Conservation (phyloP, 1,140 invertebrate genomes). For the Cotesia vestalis region DNA sequence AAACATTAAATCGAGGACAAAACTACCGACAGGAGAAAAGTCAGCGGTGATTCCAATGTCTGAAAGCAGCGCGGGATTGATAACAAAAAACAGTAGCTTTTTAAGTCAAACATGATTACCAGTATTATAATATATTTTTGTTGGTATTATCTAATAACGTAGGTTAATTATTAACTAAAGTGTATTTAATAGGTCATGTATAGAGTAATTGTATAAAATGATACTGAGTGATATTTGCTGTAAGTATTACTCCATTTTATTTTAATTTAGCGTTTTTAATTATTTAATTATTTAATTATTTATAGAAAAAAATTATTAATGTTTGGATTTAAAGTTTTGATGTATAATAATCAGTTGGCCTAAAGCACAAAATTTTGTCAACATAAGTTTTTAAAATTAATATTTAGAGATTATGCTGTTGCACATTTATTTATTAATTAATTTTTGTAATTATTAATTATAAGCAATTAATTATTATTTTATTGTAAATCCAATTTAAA, state of each 20-base stretch:
- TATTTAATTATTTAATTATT: slow-evolving; percentile 9
- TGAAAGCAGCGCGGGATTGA: slow-evolving; percentile 63
- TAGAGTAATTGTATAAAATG: slow-evolving; percentile 30
- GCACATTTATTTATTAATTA: slow-evolving; percentile 14
- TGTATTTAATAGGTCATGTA: slow-evolving; percentile 22
- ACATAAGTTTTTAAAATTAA: background rate
- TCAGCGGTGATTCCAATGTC: slow-evolving; percentile 64
- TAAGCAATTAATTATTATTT: background rate
- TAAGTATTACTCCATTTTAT: slow-evolving; percentile 25
- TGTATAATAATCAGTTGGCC: slow-evolving; percentile 12
- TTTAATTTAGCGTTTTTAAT: background rate
- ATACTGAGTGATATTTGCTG: slow-evolving; percentile 32
- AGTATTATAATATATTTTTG: slow-evolving; percentile 26
- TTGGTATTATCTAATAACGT: slow-evolving; percentile 27
- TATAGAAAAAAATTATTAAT: slow-evolving; percentile 6
- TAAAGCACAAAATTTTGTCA: slow-evolving; percentile 19
- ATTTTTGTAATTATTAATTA: background rate
- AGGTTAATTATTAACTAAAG: slow-evolving; percentile 16
- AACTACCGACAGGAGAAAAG: slow-evolving; percentile 62
- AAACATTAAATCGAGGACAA: slow-evolving; percentile 63
- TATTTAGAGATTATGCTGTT: slow-evolving; percentile 14
- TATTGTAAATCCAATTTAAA: background rate
- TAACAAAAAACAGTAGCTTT: slow-evolving; percentile 62
- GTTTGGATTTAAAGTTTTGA: background rate
- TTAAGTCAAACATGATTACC: slow-evolving; percentile 55